Base-by-base conservation (phyloP, 2,113 vertebrate genomes). In the Halichoeres trimaculatus region DNA sequence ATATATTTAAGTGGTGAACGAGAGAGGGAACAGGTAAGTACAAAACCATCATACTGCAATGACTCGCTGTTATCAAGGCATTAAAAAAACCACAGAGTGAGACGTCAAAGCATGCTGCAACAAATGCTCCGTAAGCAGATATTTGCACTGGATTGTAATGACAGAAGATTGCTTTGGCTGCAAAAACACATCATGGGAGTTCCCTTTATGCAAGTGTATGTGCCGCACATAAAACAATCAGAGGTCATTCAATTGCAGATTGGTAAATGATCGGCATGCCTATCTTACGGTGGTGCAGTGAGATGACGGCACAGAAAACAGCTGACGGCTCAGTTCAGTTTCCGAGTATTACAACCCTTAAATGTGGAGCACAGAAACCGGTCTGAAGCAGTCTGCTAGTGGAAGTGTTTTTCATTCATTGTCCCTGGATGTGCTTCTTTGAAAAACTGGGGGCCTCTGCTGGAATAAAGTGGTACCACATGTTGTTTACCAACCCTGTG, bases 361-460 rank as follows among this genome's bases (percentile, higher is more conserved):
- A 73, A 86, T 87, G 66, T 83, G 61, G 86, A 82, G 59, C 85
- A 86, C 23, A 22, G 52, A 74, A 92, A 93, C 91, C 78, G 79
- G 92, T 93, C 89, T 92, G 85, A 91, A 73, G 93, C 93, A 85
- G 92, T 91, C 85, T 86, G 78, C 50, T 80, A 58, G 51, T 45
- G 47, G 14, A 70, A 68, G 24, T 58, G 72, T 68, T 74, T 56
- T 62, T 85, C 62, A 73, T 67, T 60, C 63, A 66, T 69, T 76
- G 70, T 74, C 23, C 34, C 70, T 20, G 16, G 4, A n/a, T n/a
- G n/a, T n/a, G 36, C 67, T 88, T 73, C 62, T 74, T 45, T 76
- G 78, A 79, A 61, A 76, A 65, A 75, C 47, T 1, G 22, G 71
- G 72, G 84, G 12, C 91, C 85, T 91, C 93, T 93, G 87, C 72